Conservation (phyloP, 2,797 vertebrate species). For the Hydrophis major region DNA sequence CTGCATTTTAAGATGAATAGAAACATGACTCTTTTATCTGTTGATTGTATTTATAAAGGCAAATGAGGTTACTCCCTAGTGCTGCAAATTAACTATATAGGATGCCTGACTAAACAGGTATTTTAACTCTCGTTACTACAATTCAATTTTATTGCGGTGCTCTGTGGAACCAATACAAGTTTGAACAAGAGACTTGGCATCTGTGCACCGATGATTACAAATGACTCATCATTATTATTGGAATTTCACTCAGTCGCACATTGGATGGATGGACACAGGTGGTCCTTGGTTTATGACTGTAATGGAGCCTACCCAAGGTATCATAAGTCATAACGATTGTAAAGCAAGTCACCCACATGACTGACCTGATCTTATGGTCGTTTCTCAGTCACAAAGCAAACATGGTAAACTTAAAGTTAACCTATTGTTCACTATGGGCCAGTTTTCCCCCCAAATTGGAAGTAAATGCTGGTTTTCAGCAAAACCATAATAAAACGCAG, state of each 20-base stretch:
- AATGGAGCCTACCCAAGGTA: background rate
- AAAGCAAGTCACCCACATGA: background rate
- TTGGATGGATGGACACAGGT: background rate
- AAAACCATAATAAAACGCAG: background rate
- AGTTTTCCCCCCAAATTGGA: background rate
- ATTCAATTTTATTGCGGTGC: slow-evolving; percentile 13
- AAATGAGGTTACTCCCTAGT: background rate
- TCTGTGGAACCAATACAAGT: slow-evolving; percentile 23
- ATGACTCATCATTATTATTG: background rate
- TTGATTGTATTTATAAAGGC: background rate
- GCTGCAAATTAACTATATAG: background rate
- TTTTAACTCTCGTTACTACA: slow-evolving; percentile 31
- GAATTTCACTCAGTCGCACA: background rate
- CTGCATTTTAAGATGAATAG: background rate
- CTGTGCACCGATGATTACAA: background rate
- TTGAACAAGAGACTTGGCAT: slow-evolving; percentile 24
- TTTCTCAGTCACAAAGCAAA: background rate
- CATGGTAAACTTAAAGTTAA: background rate
- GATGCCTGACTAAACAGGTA: slow-evolving; percentile 55
- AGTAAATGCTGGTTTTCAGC: background rate
- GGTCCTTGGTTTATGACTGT: background rate
- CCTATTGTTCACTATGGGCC: background rate
- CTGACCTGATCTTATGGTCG: background rate
- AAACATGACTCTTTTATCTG: background rate
- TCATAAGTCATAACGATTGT: background rate